A percentile compares a stretch with the other conserved stretches of the same genome.
phyloP scores from a whole-genome alignment of 2,797 vertebrate genomes.

The Epinephelus coioides region DNA sequence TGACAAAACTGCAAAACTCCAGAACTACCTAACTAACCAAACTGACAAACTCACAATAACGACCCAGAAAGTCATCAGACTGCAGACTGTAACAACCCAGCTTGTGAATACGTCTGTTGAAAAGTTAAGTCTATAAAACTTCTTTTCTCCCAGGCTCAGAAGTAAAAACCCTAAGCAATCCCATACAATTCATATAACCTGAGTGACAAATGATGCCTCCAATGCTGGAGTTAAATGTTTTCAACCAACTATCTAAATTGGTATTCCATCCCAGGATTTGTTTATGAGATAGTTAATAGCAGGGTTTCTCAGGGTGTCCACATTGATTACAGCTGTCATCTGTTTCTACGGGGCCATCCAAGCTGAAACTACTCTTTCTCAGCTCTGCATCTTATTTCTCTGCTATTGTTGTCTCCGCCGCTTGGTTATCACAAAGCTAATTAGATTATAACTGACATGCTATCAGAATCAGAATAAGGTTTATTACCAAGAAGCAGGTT shows the following conservation, averaged over 20 bases:
- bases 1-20: background rate
- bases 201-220: constrained; percentile 53
- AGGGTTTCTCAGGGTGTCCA: constrained; percentile 59
- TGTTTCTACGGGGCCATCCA: constrained; percentile 23
- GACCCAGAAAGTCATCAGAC: constrained; percentile 16
- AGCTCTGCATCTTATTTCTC: constrained; percentile 26
- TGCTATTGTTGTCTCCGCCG: constrained; percentile 31
- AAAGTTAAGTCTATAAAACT: constrained; percentile 31
- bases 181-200: constrained; percentile 26
- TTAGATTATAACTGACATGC: constrained; percentile 48
- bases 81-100: constrained; percentile 15
- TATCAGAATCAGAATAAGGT: too few relatives aligned
- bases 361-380: constrained; percentile 23
- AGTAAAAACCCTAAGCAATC: constrained; percentile 33
- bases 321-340: constrained; percentile 65
- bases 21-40: background rate
- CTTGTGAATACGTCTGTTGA: constrained; percentile 6
- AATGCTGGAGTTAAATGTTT: constrained; percentile 16
- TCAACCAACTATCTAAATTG: constrained; percentile 31
- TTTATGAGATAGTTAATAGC: constrained; percentile 69
- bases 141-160: constrained; percentile 3
- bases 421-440: constrained; percentile 50
- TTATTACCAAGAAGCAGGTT: too few relatives aligned
- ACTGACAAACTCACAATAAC: constrained; percentile 18
- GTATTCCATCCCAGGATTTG: constrained; percentile 56